Evolutionary conservation across 2,888 invertebrate genomes (phyloP).

Genomic region (Nudaria mundana): DNA sequence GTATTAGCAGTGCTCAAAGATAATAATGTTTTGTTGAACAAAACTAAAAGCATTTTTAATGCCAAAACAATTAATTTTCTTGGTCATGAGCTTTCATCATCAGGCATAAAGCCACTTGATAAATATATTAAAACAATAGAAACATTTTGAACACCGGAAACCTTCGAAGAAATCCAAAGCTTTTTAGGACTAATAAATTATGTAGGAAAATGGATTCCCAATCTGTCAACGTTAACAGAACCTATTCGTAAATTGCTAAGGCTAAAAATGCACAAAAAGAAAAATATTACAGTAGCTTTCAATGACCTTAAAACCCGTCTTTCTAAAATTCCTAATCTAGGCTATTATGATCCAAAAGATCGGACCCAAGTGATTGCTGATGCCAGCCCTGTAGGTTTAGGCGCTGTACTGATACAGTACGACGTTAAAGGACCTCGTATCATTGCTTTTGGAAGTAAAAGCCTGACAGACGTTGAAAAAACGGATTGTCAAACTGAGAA

Average conservation of each 20-base stretch:
- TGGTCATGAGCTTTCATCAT: conserved; percentile 2
- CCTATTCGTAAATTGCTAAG: background rate
- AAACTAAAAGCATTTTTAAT: conserved; percentile 1
- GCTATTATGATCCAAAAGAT: background rate
- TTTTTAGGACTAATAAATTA: background rate
- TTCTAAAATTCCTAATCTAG: too few relatives aligned
- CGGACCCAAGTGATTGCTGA: too few relatives aligned
- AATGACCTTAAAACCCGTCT: background rate
- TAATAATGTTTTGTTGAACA: background rate
- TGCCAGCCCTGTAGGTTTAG: conserved; percentile 23
- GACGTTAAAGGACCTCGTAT: conserved; percentile 15
- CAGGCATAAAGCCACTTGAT: too few relatives aligned
- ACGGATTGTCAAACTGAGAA: conserved; percentile 20
- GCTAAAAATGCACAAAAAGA: background rate
- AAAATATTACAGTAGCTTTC: background rate
- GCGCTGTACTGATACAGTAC: conserved; percentile 17
- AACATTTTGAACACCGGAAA: background rate
- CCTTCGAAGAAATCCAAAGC: background rate
- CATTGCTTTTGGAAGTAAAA: conserved; percentile 31
- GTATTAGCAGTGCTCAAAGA: background rate
- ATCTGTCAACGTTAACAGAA: background rate
- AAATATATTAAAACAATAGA: background rate
- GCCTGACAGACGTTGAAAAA: conserved; percentile 25
- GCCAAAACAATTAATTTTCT: background rate
- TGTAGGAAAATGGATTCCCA: conserved; percentile 1